Percentiles rank a stretch among this genome's conserved stretches.
phyloP scores from a whole-genome alignment of 2,888 invertebrate species.

The Acrobasis consociella region DNA sequence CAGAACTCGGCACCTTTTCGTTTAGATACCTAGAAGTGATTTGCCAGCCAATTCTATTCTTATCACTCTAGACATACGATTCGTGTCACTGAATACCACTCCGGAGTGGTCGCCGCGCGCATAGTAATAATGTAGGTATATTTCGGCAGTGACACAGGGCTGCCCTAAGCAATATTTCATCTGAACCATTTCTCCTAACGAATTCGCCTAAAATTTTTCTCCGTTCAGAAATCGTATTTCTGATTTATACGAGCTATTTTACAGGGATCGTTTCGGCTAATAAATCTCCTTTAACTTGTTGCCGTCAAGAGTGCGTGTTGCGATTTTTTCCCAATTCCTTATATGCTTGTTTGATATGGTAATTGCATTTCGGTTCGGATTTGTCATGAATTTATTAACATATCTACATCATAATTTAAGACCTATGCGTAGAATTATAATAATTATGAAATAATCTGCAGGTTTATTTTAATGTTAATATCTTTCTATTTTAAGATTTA shows the following conservation, averaged over 20 bases:
- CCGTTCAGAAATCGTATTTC: constrained; percentile 41
- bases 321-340: constrained; percentile 4
- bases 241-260: constrained; percentile 69
- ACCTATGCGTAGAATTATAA: neutral
- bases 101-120: too few species aligned
- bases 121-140: too few species aligned
- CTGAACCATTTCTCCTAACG: neutral
- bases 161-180: neutral
- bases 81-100: too few species aligned
- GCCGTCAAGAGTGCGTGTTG: constrained; percentile 38
- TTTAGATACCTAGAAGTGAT: too few species aligned
- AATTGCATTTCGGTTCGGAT: neutral
- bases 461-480: too few species aligned
- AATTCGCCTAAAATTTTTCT: constrained; percentile 30
- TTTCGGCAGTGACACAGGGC: too few species aligned
- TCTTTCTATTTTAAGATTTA: too few species aligned
- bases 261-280: constrained; percentile 67
- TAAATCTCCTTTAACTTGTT: constrained; percentile 74
- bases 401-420: neutral
- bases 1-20: too few species aligned
- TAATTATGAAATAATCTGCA: neutral
- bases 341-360: neutral
- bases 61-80: too few species aligned
- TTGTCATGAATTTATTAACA: neutral
- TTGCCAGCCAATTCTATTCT: too few species aligned